Percentiles rank a stretch among this genome's conserved stretches.
Evolutionary conservation across 2,113 vertebrate genomes (phyloP).

Genomic region (Patagioenas fasciata): DNA sequence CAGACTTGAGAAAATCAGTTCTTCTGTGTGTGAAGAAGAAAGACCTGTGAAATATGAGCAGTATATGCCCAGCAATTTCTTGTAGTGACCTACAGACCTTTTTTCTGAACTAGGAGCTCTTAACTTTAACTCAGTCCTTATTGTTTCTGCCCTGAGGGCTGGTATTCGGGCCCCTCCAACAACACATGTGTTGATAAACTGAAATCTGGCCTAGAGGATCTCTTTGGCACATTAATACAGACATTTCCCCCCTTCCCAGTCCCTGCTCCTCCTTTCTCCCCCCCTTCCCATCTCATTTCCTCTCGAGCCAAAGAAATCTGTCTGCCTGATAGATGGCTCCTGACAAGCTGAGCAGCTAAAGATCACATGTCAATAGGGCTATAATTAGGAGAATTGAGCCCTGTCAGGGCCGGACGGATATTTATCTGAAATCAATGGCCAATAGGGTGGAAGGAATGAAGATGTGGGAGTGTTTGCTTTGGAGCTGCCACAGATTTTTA

Average conservation of each 20-base stretch:
- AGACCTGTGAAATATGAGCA: neutral
- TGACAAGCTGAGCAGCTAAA: conserved; percentile 73
- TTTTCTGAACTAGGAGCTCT: neutral
- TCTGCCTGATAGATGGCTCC: conserved; percentile 72
- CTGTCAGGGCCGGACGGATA: conserved; percentile 63
- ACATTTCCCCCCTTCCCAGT: neutral
- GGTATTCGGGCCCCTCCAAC: accelerated
- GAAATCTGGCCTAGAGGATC: neutral
- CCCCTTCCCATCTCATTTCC: conserved; percentile 66
- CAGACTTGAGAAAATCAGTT: neutral
- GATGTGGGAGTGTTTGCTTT: conserved; percentile 73
- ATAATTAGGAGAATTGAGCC: conserved; percentile 77
- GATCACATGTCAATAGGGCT: conserved; percentile 76
- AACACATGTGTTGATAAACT: neutral
- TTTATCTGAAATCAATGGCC: conserved; percentile 78
- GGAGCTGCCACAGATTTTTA: conserved; percentile 56
- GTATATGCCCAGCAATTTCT: neutral
- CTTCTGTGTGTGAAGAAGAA: neutral
- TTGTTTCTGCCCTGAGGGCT: neutral
- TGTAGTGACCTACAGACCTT: accelerated
- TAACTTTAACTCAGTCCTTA: neutral
- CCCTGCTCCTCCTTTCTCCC: neutral
- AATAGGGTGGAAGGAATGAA: conserved; percentile 74
- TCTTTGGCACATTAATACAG: neutral
- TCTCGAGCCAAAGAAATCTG: conserved; percentile 63